Conservation (phyloP, 2,797 vertebrate species). For the Rhabdomys pumilio region DNA sequence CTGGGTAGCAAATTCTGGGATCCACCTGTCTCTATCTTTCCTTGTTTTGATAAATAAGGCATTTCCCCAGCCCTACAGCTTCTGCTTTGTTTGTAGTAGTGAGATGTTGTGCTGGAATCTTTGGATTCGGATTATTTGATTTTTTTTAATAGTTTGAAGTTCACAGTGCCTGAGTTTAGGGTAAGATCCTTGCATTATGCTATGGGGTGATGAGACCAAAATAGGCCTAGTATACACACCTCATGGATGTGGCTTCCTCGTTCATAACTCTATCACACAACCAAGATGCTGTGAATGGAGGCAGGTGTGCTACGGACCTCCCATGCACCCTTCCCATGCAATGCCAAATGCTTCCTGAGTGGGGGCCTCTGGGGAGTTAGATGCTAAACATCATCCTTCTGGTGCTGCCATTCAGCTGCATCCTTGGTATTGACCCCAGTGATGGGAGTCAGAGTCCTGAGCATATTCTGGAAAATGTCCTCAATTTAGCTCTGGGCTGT, state of each 20-base stretch:
- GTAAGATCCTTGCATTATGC: background rate
- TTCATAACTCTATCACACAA: background rate
- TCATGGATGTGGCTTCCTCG: background rate
- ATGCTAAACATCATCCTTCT: background rate
- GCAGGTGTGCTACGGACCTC: background rate
- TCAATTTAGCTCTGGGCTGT: background rate
- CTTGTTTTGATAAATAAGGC: background rate
- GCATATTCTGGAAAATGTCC: background rate
- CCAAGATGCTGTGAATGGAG: background rate
- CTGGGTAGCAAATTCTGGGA: no score
- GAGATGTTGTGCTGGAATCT: background rate
- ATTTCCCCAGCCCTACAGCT: background rate
- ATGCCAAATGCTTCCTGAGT: background rate
- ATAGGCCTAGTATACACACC: background rate
- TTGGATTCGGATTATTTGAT: background rate
- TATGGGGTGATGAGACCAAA: background rate
- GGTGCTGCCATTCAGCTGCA: rapidly evolving
- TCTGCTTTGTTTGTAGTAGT: background rate
- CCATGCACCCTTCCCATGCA: background rate
- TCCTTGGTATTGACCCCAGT: background rate
- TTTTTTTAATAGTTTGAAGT: background rate
- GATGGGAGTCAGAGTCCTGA: background rate
- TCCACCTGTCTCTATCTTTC: background rate
- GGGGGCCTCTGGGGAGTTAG: background rate
- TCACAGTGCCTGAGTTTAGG: background rate